Percentiles rank a stretch among this genome's conserved stretches.
Evolutionary conservation across 1,140 invertebrate genomes (phyloP).

Genomic region (Temnothorax curvispinosus): DNA sequence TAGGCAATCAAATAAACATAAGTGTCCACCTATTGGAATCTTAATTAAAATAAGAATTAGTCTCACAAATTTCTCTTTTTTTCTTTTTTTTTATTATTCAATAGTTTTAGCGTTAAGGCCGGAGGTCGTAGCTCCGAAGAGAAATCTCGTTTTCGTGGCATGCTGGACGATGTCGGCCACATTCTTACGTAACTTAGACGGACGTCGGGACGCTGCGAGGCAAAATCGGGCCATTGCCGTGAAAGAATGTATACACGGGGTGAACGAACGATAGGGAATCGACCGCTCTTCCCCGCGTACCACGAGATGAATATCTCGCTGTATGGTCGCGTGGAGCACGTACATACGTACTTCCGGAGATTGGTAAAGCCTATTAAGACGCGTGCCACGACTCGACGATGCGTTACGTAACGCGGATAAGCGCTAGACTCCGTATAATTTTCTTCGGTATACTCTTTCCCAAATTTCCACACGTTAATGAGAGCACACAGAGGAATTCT

Average conservation of each 20-base stretch:
- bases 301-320: slow-evolving; percentile 42
- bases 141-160: neutral
- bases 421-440: slow-evolving; percentile 1
- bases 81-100: no score
- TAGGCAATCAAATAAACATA: no score
- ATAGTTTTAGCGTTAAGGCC: no score
- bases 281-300: slow-evolving; percentile 6
- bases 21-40: no score
- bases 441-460: neutral
- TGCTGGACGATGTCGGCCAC: neutral
- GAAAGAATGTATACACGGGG: slow-evolving; percentile 55
- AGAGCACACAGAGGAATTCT: neutral
- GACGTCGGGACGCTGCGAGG: slow-evolving; percentile 23
- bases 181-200: slow-evolving; percentile 33
- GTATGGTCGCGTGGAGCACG: neutral
- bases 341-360: neutral
- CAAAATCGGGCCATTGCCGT: slow-evolving; percentile 43
- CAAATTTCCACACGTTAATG: neutral
- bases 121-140: neutral
- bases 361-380: slow-evolving; percentile 15
- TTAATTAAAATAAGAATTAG: no score
- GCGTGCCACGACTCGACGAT: slow-evolving; percentile 22
- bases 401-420: slow-evolving; percentile 14
- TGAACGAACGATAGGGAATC: slow-evolving; percentile 70
- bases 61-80: no score